Base-by-base conservation (phyloP, 2,797 vertebrate species). In the Discoglossus pictus region DNA sequence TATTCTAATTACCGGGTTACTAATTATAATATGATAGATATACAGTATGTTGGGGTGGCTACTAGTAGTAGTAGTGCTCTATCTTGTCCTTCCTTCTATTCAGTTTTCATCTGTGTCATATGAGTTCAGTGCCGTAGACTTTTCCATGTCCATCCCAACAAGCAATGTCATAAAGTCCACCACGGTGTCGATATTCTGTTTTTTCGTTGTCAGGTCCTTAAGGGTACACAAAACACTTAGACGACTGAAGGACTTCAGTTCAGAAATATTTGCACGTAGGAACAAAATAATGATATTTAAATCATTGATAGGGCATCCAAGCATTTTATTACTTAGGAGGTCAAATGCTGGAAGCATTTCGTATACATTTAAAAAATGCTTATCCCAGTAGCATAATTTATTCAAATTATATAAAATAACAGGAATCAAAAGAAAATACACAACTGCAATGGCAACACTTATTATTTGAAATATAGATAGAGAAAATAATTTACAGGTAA, bases 111-210 rank as follows among this genome's bases (percentile, higher is more conserved):
- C 24, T 1, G 87, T 85, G 1, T 80, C 55, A 0, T 82, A 74
- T 43, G 84, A 84, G 48, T 78, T 73, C 0, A 83, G 77, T 2
- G 67, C 77, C 6, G 92, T 91, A 7, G 86, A 80, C 3, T 89
- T 92, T 6, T 92, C 88, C 59, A 88, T 80, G 17, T 94, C 92
- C 46, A 95, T 85, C 0, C 94, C 94, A 3, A 93, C 95, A 73
- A 98, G 76, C 72, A 97, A 79, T 0, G 95, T 96, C 97, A 99
- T 98, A 84, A 98, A 97, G 51, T 99, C 96, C 0, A 99, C 84
- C 1, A 99, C 83, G 0, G 93, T 97, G 16, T 95, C 86, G 0
- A 90, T 88, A 81, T 82, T 92, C 87, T 75, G 88, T 82, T 77
- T 93, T 89, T 84, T 68, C 9, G 68, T 47, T 0, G 80, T 66